Conservation (phyloP, 2,113 vertebrate species). For the Percina caprodes region DNA sequence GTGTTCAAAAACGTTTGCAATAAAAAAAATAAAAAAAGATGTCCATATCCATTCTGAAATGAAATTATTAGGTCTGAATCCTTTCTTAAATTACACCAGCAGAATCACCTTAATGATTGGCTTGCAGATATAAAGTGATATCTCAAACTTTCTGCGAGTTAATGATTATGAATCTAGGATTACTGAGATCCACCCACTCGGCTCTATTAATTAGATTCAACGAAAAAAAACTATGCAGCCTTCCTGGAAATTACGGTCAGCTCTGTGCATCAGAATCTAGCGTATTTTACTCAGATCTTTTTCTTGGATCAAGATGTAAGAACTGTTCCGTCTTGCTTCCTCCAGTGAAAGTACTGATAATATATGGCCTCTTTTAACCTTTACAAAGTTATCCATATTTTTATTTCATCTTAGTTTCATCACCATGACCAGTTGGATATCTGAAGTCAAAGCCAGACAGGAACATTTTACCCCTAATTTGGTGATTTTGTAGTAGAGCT, state of each 20-base stretch:
- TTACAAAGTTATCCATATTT: not conserved
- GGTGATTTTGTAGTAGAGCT: constrained; percentile 8
- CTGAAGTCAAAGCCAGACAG: constrained; percentile 7
- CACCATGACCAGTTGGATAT: not conserved
- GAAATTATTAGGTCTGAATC: constrained; percentile 29
- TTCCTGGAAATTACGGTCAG: not conserved
- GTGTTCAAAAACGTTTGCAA: constrained; percentile 11
- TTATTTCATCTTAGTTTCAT: constrained; percentile 36
- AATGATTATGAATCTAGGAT: constrained; percentile 36
- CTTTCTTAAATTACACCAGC: constrained; percentile 34
- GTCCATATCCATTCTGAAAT: constrained; percentile 22
- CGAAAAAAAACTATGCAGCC: not conserved
- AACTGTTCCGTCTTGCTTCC: not conserved
- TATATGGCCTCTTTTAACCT: not conserved
- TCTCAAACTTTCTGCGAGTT: constrained; percentile 13
- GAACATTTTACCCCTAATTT: constrained; percentile 1
- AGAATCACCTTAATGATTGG: constrained; percentile 19
- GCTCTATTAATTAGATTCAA: constrained; percentile 24
- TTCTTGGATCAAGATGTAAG: constrained; percentile 8
- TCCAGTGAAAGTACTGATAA: not conserved
- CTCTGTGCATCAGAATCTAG: not conserved
- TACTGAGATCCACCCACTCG: constrained; percentile 33
- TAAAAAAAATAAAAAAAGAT: not conserved
- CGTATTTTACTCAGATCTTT: not conserved
- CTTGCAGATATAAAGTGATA: constrained; percentile 16